Evolutionary conservation across 2,113 vertebrate genomes (phyloP), one percentile per base, ranked within the genome.

Genomic region (Myiozetetes cayanensis): DNA sequence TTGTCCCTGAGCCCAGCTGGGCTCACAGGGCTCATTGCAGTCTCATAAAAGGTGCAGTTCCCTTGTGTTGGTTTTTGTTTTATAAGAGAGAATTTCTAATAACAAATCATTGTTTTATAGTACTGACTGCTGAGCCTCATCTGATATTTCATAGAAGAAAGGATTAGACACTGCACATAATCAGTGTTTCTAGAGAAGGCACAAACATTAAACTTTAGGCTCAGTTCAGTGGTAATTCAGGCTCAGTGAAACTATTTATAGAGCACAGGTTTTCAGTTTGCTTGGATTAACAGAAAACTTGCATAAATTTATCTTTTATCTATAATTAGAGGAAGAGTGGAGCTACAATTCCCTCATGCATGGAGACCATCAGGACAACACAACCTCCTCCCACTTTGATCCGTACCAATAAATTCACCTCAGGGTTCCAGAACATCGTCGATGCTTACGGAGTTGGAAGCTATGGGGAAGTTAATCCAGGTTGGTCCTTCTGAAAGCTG

Each of bases 341-440:
- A 52, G 98, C 99, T 5, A 98, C 99, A 0, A 95, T 99, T 85
- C 98, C 99, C 39, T 99, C 99, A 0, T 99, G 99, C 91, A 98
- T 99, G 97, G 99, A 99, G 91, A 98, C 98, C 3, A 99, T 99
- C 82, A 99, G 99, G 21, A 99, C 98, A 39, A 98, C 91, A 23
- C 98, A 99, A 87, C 99, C 99, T 15, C 99, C 99, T 31, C 99
- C 99, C 0, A 99, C 99, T 8, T 97, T 99, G 21, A 99, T 99
- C 89, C 98, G 99, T 50, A 99, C 99, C 97, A 99, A 99, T 97
- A 99, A 99, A 74, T 99, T 99, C 97, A 99, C 99, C 23, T 98
- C 98, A 88, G 99, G 99, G 28, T 99, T 99, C 96, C 99, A 99
- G 97, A 99, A 98, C 94, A 99, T 99, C 6, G 99, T 99, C 76